Evolutionary conservation across 2,888 invertebrate species (phyloP), one percentile per base, ranked within the genome.

Genomic region (Dicyrtomina minuta): DNA sequence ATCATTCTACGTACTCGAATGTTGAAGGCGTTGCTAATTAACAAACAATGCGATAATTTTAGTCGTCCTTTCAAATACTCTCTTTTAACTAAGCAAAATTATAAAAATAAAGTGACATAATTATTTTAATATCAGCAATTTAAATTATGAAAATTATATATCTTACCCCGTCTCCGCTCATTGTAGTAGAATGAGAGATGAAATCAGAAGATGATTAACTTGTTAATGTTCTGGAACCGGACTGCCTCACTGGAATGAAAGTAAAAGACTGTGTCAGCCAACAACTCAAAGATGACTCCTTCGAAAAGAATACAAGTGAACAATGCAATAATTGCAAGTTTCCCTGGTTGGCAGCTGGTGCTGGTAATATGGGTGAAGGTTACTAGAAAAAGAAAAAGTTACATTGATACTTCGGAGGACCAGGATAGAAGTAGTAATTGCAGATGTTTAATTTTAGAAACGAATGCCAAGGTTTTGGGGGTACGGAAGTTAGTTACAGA

Each of bases 151-250:
- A 53, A 24, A 46, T 46, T 46, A n/a, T 46, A 46, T 46, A 46
- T 46, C 60, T 60, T 60, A 60, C 60, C 43, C 24, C 13, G n/a
- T 39, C 58, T 33, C 43, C 60, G 44, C 60, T 60, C 60, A 60
- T 60, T 60, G n/a, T 60, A 17, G 12, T 6, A 27, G 15, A 6
- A 20, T 43, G 26, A 44, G 33, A 33, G 3, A 33, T 33, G 8
- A 33, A 33, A 5, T 33, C 3, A 33, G 33, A 4, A 12, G 12
- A 20, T 12, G 51, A 33, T 33, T 5, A 33, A 33, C 33, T 33
- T 33, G 33, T 5, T 33, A 33, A 8, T 33, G 33, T 33, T 3
- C 3, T 5, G 33, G 33, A 33, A 33, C 33, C 33, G 4, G 33
- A 33, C 33, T 33, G 33, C 8, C 8, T 33, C 33, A 33, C 33